These are phyloP conservation scores for Serinus canaria DNA, from an alignment of 2,113 vertebrate species.

Conservation along the genomic window DNA sequence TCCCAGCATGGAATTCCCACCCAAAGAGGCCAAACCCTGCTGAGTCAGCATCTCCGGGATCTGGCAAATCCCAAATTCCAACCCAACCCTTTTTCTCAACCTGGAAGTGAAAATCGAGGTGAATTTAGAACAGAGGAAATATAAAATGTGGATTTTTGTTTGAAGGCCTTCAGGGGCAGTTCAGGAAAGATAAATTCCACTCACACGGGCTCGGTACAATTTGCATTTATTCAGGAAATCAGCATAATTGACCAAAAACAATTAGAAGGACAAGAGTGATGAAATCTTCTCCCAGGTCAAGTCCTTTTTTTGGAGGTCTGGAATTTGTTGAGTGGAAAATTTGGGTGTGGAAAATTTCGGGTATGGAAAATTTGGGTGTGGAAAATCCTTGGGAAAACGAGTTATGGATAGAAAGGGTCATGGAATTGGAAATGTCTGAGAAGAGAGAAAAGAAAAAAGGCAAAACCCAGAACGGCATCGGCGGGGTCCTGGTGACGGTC, in stretches of 20 bases:
- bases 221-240: background rate
- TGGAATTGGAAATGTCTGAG: background rate
- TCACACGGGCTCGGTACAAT: accelerated
- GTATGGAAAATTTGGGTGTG: background rate
- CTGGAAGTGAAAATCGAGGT: background rate
- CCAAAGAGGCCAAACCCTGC: background rate
- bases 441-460: background rate
- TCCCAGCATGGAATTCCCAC: background rate
- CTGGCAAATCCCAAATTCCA: background rate
- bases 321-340: background rate
- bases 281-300: too few species aligned
- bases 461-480: background rate
- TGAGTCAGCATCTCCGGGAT: background rate
- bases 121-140: background rate
- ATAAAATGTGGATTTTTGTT: background rate
- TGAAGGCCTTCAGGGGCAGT: background rate
- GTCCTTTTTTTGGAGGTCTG: too few species aligned
- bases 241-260: background rate
- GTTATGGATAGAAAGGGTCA: accelerated
- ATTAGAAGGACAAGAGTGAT: too few species aligned
- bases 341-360: background rate
- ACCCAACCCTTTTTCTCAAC: background rate
- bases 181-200: background rate
- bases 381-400: background rate
- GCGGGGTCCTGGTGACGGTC: background rate